phyloP scores from a whole-genome alignment of 2,113 vertebrate genomes.

The Xiphophorus maculatus region DNA sequence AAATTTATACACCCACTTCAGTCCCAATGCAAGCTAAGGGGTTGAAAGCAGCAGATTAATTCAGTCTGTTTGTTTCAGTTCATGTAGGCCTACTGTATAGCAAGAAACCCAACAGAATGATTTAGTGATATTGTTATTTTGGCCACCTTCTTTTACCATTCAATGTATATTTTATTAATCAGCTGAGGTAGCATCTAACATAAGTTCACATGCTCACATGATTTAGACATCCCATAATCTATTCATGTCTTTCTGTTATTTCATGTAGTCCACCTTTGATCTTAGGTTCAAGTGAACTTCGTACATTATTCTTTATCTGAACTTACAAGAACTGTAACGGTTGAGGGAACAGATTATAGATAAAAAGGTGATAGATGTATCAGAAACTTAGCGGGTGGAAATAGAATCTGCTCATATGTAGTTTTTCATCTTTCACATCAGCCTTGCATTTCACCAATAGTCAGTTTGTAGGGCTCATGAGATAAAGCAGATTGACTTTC shows the following conservation, averaged over 20 bases:
- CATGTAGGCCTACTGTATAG: not conserved
- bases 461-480: constrained; percentile 5
- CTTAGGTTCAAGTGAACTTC: too few species aligned
- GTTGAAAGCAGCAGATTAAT: not conserved
- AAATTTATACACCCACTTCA: not conserved
- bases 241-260: too few species aligned
- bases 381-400: not conserved
- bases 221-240: too few species aligned
- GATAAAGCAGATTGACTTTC: not conserved
- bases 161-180: constrained; percentile 47
- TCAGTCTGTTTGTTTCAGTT: not conserved
- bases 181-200: constrained; percentile 2
- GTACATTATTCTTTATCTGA: too few species aligned
- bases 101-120: not conserved
- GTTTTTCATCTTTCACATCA: not conserved
- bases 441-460: not conserved
- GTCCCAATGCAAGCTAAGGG: not conserved
- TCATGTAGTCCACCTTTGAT: too few species aligned
- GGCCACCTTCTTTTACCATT: constrained; percentile 20
- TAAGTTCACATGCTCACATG: not conserved
- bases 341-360: too few species aligned
- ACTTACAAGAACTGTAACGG: too few species aligned
- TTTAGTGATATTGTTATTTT: not conserved
- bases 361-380: too few species aligned
- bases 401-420: not conserved